Evolutionary conservation across 1,140 invertebrate genomes (phyloP).

Genomic region (Callitettix versicolor): DNA sequence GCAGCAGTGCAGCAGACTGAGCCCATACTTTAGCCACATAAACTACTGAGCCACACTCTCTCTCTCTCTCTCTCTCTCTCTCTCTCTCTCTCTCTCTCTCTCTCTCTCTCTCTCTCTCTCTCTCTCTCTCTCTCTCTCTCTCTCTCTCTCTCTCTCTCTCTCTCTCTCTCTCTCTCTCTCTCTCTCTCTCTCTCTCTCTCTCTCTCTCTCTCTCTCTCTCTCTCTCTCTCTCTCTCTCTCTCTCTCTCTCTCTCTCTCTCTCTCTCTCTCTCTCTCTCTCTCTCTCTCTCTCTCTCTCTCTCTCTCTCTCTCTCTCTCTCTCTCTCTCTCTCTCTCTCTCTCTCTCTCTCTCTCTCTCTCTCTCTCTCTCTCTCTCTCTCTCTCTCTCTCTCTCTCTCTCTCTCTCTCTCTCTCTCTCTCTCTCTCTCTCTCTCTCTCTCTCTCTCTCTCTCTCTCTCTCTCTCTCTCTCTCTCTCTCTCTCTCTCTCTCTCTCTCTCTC

Average conservation of each 20-base stretch:
- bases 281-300: not conserved
- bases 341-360: not conserved
- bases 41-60: not conserved
- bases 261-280: not conserved
- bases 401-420: not conserved
- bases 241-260: not conserved
- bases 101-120: not conserved
- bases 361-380: not conserved
- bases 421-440: not conserved
- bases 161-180: not conserved
- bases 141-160: not conserved
- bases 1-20: no score
- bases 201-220: not conserved
- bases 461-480: not conserved
- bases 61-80: not conserved
- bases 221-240: not conserved
- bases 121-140: not conserved
- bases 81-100: not conserved
- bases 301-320: not conserved
- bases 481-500: not conserved
- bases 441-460: not conserved
- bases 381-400: not conserved
- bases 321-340: no score
- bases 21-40: no score
- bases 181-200: not conserved